Evolutionary conservation across 35 echinoderm and acorn worm species (phyloP).

Genomic region (Hemicentrotus pulcherrimus): DNA sequence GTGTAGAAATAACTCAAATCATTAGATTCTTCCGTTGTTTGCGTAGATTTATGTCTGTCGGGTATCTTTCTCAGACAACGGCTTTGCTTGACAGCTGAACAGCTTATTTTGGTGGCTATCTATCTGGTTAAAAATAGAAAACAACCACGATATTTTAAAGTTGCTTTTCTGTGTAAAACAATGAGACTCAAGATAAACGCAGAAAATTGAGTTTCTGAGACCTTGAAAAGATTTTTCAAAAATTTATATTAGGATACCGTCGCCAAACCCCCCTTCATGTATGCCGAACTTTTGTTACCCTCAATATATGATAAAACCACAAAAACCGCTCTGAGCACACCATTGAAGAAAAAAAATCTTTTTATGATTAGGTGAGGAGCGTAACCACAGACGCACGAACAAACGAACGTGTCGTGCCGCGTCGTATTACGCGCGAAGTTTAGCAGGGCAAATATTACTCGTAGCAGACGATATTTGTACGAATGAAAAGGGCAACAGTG

Average conservation of each 20-base stretch:
- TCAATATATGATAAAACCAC: not conserved
- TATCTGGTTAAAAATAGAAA: not conserved
- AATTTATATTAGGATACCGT: not conserved
- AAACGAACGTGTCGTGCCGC: not conserved
- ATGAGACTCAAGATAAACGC: not conserved
- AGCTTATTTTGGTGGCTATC: not conserved
- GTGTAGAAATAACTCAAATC: not conserved
- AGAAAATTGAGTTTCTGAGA: not conserved
- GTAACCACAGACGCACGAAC: not conserved
- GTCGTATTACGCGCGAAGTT: not conserved
- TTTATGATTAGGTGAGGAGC: not conserved
- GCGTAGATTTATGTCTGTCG: not conserved
- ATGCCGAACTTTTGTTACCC: not conserved
- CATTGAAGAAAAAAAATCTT: not conserved
- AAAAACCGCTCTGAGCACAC: conserved; percentile 1
- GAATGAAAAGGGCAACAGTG: not conserved
- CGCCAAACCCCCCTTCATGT: not conserved
- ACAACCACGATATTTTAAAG: not conserved
- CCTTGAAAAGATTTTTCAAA: not conserved
- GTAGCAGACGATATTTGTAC: not conserved
- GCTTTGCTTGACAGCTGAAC: not conserved
- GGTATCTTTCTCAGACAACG: not conserved
- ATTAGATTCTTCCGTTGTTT: not conserved
- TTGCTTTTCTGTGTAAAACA: not conserved
- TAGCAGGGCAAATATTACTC: not conserved